Evolutionary conservation across 2,797 vertebrate species (phyloP).

Genomic region (Sebastes miniatus): DNA sequence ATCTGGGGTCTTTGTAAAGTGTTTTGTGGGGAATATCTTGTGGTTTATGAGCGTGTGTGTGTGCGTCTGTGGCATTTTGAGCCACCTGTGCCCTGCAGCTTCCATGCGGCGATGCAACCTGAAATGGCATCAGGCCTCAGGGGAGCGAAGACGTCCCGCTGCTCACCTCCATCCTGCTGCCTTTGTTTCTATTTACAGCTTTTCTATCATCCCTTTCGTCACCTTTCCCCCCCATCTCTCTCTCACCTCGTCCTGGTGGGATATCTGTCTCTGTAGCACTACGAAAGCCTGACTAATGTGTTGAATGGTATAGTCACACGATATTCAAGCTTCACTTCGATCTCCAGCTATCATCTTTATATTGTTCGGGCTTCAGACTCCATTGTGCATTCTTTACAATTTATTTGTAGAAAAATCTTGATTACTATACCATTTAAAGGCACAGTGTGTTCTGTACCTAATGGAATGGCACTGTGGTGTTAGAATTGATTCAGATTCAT

Average conservation of each 20-base stretch:
- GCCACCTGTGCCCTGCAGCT: slow-evolving; percentile 35
- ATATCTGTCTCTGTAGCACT: neutral
- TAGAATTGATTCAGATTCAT: neutral
- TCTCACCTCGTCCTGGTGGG: neutral
- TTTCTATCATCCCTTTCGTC: neutral
- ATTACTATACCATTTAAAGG: neutral
- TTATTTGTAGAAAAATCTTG: neutral
- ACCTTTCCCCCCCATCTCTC: neutral
- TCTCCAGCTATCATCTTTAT: neutral
- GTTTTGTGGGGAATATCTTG: neutral
- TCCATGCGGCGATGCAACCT: slow-evolving; percentile 27
- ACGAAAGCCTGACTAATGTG: neutral
- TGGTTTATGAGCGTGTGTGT: neutral
- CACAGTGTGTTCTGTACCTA: neutral
- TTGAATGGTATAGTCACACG: neutral
- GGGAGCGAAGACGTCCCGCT: neutral
- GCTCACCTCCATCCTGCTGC: slow-evolving; percentile 10
- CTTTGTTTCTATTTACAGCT: neutral
- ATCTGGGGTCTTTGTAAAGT: neutral
- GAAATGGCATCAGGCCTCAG: slow-evolving; percentile 29
- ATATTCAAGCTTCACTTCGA: neutral
- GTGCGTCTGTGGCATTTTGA: slow-evolving; percentile 27
- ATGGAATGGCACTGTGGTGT: neutral
- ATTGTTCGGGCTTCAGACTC: neutral
- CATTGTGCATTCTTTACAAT: neutral